These are phyloP conservation scores for Drosophila emarginata DNA, from an alignment of 2,888 invertebrate genomes.

Conservation along the genomic window DNA sequence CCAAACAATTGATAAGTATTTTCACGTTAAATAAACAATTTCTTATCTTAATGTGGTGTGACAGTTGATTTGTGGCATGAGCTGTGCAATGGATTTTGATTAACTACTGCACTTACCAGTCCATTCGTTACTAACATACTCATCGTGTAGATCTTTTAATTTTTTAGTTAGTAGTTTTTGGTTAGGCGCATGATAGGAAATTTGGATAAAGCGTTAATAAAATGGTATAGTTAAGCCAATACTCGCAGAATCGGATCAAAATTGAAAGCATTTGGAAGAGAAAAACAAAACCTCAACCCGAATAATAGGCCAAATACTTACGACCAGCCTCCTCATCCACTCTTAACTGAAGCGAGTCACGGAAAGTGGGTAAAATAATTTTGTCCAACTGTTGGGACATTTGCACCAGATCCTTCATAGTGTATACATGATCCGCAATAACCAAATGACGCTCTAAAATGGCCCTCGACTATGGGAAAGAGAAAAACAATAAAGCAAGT, in stretches of 20 bases:
- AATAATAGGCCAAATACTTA: slow-evolving; percentile 82
- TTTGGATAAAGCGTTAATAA: slow-evolving; percentile 49
- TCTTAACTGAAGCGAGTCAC: slow-evolving; percentile 88
- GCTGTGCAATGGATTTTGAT: slow-evolving; percentile 62
- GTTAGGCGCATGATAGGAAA: slow-evolving; percentile 41
- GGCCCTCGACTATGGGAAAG: slow-evolving; percentile 87
- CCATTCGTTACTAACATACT: slow-evolving; percentile 81
- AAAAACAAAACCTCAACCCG: not conserved
- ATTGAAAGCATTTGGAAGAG: slow-evolving; percentile 29
- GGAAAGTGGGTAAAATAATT: slow-evolving; percentile 87
- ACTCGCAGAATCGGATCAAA: slow-evolving; percentile 46
- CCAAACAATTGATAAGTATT: not conserved
- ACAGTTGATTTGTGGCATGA: slow-evolving; percentile 48
- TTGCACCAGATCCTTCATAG: slow-evolving; percentile 89
- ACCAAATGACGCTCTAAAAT: slow-evolving; percentile 95
- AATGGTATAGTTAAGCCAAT: slow-evolving; percentile 55
- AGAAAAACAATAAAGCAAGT: slow-evolving; percentile 18
- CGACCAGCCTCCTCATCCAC: slow-evolving; percentile 90
- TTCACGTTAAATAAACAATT: not conserved
- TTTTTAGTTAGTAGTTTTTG: slow-evolving; percentile 45
- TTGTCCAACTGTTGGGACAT: slow-evolving; percentile 83
- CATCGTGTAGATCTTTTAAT: slow-evolving; percentile 81
- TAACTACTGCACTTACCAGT: slow-evolving; percentile 80
- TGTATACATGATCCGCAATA: slow-evolving; percentile 89
- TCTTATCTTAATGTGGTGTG: slow-evolving; percentile 16